Percentiles rank a stretch among this genome's conserved stretches.
These are phyloP conservation scores for Centropyge bicolor DNA, from an alignment of 2,797 vertebrate genomes.

Conservation along the genomic window DNA sequence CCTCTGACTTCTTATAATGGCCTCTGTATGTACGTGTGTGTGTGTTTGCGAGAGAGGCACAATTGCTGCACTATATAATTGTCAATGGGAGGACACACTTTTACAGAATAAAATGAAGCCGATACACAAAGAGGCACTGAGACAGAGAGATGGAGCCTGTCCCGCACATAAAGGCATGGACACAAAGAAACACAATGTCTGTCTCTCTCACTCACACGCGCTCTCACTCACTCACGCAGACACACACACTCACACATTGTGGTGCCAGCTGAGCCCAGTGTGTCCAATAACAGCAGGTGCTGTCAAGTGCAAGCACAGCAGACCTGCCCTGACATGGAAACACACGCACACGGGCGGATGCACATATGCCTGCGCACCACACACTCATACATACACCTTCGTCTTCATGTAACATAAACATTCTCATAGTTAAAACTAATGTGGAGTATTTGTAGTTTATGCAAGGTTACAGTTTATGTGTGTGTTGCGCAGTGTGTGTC, in stretches of 20 bases:
- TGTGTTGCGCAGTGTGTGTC: slow-evolving; percentile 8
- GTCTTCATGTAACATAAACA: neutral
- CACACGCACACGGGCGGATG: slow-evolving; percentile 1
- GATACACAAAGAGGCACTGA: slow-evolving; percentile 50
- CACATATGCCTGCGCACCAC: slow-evolving; percentile 27
- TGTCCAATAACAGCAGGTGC: slow-evolving; percentile 81
- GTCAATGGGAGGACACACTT: slow-evolving; percentile 73
- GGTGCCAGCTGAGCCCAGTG: slow-evolving; percentile 79
- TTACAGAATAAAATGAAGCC: slow-evolving; percentile 69
- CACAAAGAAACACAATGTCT: slow-evolving; percentile 63
- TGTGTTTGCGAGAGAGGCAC: slow-evolving; percentile 46
- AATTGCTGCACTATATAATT: slow-evolving; percentile 69
- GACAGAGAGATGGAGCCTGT: slow-evolving; percentile 42
- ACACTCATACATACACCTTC: slow-evolving; percentile 24
- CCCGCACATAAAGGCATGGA: slow-evolving; percentile 43
- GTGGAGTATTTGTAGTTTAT: slow-evolving; percentile 13
- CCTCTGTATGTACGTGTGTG: slow-evolving; percentile 44
- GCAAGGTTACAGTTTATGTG: slow-evolving; percentile 32
- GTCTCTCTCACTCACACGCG: slow-evolving; percentile 10
- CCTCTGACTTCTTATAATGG: slow-evolving; percentile 75
- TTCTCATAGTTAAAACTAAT: slow-evolving; percentile 29
- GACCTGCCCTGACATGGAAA: slow-evolving; percentile 68
- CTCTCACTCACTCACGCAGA: neutral
- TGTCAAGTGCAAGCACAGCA: slow-evolving; percentile 78
- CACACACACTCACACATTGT: slow-evolving; percentile 47